Base-by-base conservation (phyloP, 2,797 vertebrate genomes). In the Monodelphis domestica region DNA sequence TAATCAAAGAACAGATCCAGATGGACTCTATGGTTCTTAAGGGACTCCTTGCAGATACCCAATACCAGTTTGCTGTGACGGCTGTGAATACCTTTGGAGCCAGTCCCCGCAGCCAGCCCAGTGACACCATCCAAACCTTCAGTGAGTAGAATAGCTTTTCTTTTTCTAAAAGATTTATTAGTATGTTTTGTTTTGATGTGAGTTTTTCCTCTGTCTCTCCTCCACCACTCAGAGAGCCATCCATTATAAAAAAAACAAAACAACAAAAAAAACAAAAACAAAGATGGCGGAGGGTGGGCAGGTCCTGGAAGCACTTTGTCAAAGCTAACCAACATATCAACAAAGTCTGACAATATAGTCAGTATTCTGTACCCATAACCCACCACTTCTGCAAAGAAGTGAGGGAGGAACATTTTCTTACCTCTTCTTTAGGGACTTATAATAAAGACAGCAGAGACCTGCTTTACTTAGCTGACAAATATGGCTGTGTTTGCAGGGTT, bases 1-100 rank as follows among this genome's bases (percentile, higher is more conserved):
- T 98, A 91, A 99, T 99, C 95, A 99, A 98, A 84, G 99, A 99
- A 95, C 98, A 98, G 91, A 99, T 99, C 94, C 98, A 99, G 97
- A 98, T 99, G 50, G 99, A 99, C 95, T 99, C 99, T 91, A 99
- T 99, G 99, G 99, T 99, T 92, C 98, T 99, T 95, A 99, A 99
- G 97, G 99, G 99, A 57, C 98, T 99, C 51, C 96, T 99, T 55
- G 99, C 99, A 1, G 98, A 99, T 90, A 99, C 99, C 0, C 98
- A 98, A 96, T 99, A 99, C 96, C 99, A 99, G 98, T 99, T 99
- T 98, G 98, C 99, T 0, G 97, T 99, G 92, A 98, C 99, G 97
- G 99, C 99, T 0, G 98, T 98, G 88, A 99, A 99, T 94, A 88
- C 97, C 52, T 98, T 99, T 0, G 99, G 99, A 90, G 96, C 98